Base-by-base conservation (phyloP, 2,888 invertebrate genomes). In the Serrognathus titanus region DNA sequence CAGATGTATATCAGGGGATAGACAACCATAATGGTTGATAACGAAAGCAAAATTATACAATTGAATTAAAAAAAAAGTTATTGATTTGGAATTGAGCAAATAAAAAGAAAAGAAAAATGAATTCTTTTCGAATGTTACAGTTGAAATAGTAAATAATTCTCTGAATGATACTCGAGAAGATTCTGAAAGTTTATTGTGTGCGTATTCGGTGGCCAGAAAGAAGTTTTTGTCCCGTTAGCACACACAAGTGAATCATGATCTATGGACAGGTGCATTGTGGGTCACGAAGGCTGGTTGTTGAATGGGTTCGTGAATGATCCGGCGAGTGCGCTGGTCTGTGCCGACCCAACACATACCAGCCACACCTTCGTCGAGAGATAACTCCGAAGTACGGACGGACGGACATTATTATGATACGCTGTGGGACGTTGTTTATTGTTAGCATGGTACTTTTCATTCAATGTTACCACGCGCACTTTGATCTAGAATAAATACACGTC, bases 251-350 rank as follows among this genome's bases (percentile, higher is more conserved):
- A 48, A 48, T 48, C 11, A 48, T 48, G 48, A 12, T 48, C 35
- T 13, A 35, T 31, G 37, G 24, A 43, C 58, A 58, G 58, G 58
- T 58, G 58, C 54, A 48, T 55, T 58, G 48, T 58, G 50, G 58
- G 58, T 58, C 58, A 58, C 31, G 51, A 47, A 35, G 11, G 37
- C 48, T 50, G 11, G 37, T 43, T 50, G 13, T 46, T 58, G 54
- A 58, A 58, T 58, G 58, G 48, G 41, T 52, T 58, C 55, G 48
- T 58, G 47, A 58, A 58, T 58, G 51, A 55, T 36, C 48, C 41
- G 50, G 50, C 50, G 57, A 50, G 39, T 54, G 50, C 53, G 58
- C 24, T 53, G 31, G 43, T 40, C 35, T 49, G 49, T 51, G 48
- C 53, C 53, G 49, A 46, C 48, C 39, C 56, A 56, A 48, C 57